Evolutionary conservation across 2,113 vertebrate genomes (phyloP), one percentile per base, ranked within the genome.

Genomic region (Ictalurus punctatus): DNA sequence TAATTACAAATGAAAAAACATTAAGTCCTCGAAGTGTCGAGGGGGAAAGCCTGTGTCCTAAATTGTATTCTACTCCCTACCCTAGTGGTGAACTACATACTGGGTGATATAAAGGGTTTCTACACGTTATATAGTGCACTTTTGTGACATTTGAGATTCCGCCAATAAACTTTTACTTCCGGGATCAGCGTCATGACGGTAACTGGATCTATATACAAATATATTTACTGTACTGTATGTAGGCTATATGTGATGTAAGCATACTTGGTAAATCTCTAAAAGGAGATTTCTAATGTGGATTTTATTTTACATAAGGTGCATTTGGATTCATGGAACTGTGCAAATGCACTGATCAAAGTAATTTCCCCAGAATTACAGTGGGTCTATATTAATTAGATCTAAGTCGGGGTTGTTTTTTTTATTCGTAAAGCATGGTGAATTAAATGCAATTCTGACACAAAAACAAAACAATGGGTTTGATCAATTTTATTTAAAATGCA

Each of bases 141-240:
- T 58, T 21, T 3, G 1, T 25, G 8, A 16, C 19, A 2, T 40
- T 44, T 63, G 58, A 10, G 59, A 63, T 40, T 14, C 40, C 52
- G 27, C 61, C 25, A 25, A 40, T 73, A 9, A 61, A 9, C 34
- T 73, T 89, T 40, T 34, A 37, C 87, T 89, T 91, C 89, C 89
- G 87, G 86, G 81, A 86, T 84, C 61, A 84, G 21, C 27, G 25
- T 78, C 48, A 16, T 30, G 10, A 17, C 86, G 82, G 7, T 27
- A 81, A n/a, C 48, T 13, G 23, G 76, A 54, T n/a, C 16, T 30
- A 69, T 34, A 34, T 69, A 4, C 10, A 61, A 67, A 27, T 65
- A 54, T 65, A 5, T 14, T 14, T 30, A 5, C 44, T 48, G 6
- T 0, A 6, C 44, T 48, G 44, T 48, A 48, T 48, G 6, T 48